Evolutionary conservation across 2,888 invertebrate genomes (phyloP).

Genomic region (Antheraea assamensis): DNA sequence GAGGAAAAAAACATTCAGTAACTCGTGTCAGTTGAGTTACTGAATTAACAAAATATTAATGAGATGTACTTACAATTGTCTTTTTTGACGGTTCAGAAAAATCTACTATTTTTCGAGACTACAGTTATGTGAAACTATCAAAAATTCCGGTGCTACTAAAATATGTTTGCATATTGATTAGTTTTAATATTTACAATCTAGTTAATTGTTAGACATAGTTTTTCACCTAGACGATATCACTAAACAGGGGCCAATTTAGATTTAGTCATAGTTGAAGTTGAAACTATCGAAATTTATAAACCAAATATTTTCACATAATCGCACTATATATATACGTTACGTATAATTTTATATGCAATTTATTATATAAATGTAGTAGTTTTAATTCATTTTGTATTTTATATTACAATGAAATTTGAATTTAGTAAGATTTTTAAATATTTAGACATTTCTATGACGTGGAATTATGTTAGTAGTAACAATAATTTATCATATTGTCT

Average conservation of each 20-base stretch:
- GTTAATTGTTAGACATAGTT: slow-evolving; percentile 29
- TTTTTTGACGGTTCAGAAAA: background rate
- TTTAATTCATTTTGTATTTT: background rate
- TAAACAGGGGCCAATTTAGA: slow-evolving; percentile 72
- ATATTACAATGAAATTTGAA: background rate
- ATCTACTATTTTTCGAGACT: background rate
- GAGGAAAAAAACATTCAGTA: too few species aligned
- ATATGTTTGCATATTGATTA: background rate
- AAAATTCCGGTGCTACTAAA: background rate
- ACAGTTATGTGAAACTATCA: background rate
- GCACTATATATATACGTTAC: slow-evolving; percentile 14
- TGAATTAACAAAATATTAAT: background rate
- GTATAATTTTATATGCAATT: background rate
- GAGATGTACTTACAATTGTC: background rate
- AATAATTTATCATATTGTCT: background rate
- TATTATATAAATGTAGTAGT: background rate
- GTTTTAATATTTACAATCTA: slow-evolving; percentile 23
- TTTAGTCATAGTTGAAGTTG: slow-evolving; percentile 43
- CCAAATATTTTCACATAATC: slow-evolving; percentile 17
- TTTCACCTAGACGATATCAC: slow-evolving; percentile 62
- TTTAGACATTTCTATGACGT: background rate
- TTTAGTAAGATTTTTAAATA: background rate
- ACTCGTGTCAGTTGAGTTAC: too few species aligned
- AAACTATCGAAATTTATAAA: slow-evolving; percentile 11
- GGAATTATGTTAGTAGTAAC: background rate